These are phyloP conservation scores for Neopelma chrysocephalum DNA, from an alignment of 2,797 vertebrate species.

Conservation along the genomic window DNA sequence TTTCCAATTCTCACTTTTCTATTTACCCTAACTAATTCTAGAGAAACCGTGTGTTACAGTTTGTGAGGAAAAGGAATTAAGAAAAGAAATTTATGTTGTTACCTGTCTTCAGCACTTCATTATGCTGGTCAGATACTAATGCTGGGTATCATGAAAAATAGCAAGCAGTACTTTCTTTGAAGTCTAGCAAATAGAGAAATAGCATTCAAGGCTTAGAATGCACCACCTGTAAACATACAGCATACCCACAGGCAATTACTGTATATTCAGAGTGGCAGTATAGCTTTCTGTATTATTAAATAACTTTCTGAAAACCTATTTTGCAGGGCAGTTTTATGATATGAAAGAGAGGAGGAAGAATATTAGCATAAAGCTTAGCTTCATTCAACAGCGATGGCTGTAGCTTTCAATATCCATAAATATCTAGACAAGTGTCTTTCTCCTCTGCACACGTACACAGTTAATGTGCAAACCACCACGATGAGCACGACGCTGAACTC, in stretches of 20 bases:
- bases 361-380: background rate
- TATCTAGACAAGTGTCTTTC: background rate
- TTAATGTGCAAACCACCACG: constrained; percentile 3
- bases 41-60: background rate
- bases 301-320: constrained; percentile 56
- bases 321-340: constrained; percentile 22
- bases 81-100: background rate
- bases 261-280: background rate
- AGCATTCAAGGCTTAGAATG: constrained; percentile 38
- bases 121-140: constrained; percentile 14
- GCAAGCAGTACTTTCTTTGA: constrained; percentile 29
- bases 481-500: constrained; percentile 25
- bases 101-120: constrained; percentile 34
- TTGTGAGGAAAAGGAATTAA: background rate
- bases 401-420: constrained; percentile 38
- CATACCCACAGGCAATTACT: constrained; percentile 49
- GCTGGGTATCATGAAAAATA: constrained; percentile 22
- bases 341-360: background rate
- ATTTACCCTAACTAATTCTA: background rate
- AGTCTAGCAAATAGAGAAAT: constrained; percentile 48
- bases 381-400: background rate
- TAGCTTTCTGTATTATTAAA: constrained; percentile 38
- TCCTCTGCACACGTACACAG: background rate
- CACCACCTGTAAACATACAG: constrained; percentile 27
- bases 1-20: background rate